Base-by-base conservation (phyloP, 2,888 invertebrate genomes). In the Dromius quadrimaculatus region DNA sequence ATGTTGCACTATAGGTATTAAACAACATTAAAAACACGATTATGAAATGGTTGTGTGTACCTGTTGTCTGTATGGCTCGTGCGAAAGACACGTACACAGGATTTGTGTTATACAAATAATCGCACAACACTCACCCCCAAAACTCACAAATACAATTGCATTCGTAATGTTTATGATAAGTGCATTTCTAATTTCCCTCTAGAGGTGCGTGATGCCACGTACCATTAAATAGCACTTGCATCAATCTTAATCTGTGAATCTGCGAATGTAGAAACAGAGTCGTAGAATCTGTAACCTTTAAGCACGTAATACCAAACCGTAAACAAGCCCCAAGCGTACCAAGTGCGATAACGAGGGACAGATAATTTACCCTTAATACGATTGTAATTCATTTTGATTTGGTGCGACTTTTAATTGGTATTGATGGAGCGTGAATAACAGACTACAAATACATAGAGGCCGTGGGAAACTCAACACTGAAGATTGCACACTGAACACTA, bases 21-120 rank as follows among this genome's bases (percentile, higher is more conserved):
- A 65, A 47, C 63, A 47, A 64, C 63, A 64, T 47, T 32, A 50
- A 65, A 65, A 65, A 45, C 64, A 65, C 36, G 64, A 47, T 47
- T 65, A 45, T 20, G 20, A 45, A 65, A 65, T 65, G 64, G 28
- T n/a, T 23, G 28, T 45, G 34, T 64, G 20, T 57, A 57, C 2
- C 15, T 15, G 17, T 38, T 15, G 28, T 22, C 50, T 50, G 28
- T n/a, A 1, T 6, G 38, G 2, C 3, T 13, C 28, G 38, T 38
- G 61, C 38, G 20, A 38, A 50, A 50, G 50, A 50, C 64, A 65
- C 64, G 64, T 65, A 65, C 64, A 15, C 15, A 11, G 64, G 47
- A 65, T 65, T 65, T 62, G 41, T 43, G 62, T 23, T 50, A 13
- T 50, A 28, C 28, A 50, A 50, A 50, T 50, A 50, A 28, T 1